Base-by-base conservation (phyloP, 92 coral and sea anemone species). In the Metridium senile region DNA sequence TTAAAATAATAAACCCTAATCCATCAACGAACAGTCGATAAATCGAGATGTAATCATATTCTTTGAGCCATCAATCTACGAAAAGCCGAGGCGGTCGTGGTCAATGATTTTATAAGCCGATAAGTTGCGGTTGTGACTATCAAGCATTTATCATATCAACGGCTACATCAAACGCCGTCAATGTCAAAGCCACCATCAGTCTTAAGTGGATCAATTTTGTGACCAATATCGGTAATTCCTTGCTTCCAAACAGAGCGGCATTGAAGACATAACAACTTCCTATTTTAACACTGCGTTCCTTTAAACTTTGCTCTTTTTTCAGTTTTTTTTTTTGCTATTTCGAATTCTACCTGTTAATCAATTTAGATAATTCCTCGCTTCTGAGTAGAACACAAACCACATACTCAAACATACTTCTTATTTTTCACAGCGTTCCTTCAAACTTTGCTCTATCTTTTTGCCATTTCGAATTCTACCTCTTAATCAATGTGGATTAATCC, bases 151-250 rank as follows among this genome's bases (percentile, higher is more conserved):
- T 39, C 49, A 39, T 39, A 39, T 39, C 49, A n/a, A n/a, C 65
- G 65, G 65, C 9, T 2, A 23, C 65, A 2, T 58, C 65, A 58
- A 58, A 58, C 30, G 31, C 65, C 65, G 30, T 58, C 65, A 58
- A 58, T 58, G 65, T 21, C 65, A 63, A 11, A 26, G 16, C 17
- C 1, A 3, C 16, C 20, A 28, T 63, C 69, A 63, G 0, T 63
- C 7, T 23, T 1, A 28, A 11, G 35, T 28, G 17, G 32, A 10
- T 31, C 39, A 28, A 29, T 63, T 63, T 29, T 26, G 29, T 0
- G 20, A 28, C 19, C 43, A 63, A 28, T 63, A 63, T 63, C 20
- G 43, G 1, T 23, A 63, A 23, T 63, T 28, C 43, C 45, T 63
- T 39, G 49, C 49, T 39, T 39, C 49, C 6, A 39, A 39, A 39